Evolutionary conservation across 2,888 invertebrate genomes (phyloP).

Genomic region (Lacanobia wlatinum): DNA sequence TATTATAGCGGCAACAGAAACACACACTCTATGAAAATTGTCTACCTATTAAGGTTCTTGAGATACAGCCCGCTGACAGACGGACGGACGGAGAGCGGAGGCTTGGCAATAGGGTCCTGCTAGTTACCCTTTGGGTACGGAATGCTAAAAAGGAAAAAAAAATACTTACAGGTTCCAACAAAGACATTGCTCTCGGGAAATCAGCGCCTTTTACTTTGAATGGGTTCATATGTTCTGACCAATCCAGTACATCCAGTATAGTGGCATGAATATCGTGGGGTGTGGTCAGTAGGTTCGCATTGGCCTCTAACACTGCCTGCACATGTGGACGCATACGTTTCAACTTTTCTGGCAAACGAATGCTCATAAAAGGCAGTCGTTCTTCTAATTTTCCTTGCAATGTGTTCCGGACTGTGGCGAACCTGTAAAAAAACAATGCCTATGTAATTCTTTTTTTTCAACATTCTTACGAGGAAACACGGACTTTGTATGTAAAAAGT

Average conservation of each 20-base stretch:
- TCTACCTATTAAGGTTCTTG: too few species aligned
- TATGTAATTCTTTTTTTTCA: too few species aligned
- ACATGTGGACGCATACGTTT: slow-evolving; percentile 91
- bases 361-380: slow-evolving; percentile 96
- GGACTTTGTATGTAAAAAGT: too few species aligned
- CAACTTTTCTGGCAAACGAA: slow-evolving; percentile 94
- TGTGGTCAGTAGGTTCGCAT: slow-evolving; percentile 93
- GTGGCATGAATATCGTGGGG: slow-evolving; percentile 96
- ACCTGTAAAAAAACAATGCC: slow-evolving; percentile 87
- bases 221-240: slow-evolving; percentile 77
- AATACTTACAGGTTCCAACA: slow-evolving; percentile 91
- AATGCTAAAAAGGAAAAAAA: too few species aligned
- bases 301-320: slow-evolving; percentile 91
- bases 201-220: slow-evolving; percentile 88
- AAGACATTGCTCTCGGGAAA: slow-evolving; percentile 90
- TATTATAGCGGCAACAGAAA: too few species aligned
- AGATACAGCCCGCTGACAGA: too few species aligned
- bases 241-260: slow-evolving; percentile 92
- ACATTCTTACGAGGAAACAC: too few species aligned
- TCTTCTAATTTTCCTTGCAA: slow-evolving; percentile 98
- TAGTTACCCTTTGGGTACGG: too few species aligned
- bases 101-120: too few species aligned
- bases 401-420: slow-evolving; percentile 95
- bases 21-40: too few species aligned
- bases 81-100: too few species aligned